Evolutionary conservation across 1,140 invertebrate species (phyloP).

Genomic region (Trinorchestia longiramus): DNA sequence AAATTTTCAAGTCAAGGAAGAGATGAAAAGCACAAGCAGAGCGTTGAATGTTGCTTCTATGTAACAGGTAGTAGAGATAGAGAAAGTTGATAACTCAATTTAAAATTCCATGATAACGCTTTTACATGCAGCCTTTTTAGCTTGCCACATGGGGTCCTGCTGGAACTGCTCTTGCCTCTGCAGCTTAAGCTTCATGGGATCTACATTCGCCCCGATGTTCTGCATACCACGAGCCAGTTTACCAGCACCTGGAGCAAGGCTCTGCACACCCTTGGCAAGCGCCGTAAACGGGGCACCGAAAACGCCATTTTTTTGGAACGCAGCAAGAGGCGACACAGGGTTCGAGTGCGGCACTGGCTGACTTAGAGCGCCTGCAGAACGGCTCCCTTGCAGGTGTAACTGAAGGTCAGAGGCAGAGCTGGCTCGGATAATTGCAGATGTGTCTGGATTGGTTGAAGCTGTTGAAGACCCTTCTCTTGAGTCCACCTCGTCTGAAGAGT

Average conservation of each 20-base stretch:
- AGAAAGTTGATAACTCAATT: not conserved
- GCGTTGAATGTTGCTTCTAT: not conserved
- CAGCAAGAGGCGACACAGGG: slow-evolving; percentile 67
- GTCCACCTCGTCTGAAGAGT: slow-evolving; percentile 79
- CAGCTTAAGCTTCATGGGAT: slow-evolving; percentile 81
- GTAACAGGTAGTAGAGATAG: not conserved
- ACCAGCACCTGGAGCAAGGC: slow-evolving; percentile 51
- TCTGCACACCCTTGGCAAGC: slow-evolving; percentile 59
- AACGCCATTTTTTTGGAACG: slow-evolving; percentile 71
- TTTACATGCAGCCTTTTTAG: slow-evolving; percentile 45
- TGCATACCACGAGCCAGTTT: slow-evolving; percentile 88
- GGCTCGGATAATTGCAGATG: not conserved
- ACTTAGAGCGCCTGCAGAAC: not conserved
- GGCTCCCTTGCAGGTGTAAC: not conserved
- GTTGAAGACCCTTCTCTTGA: slow-evolving; percentile 10
- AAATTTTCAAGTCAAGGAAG: not conserved
- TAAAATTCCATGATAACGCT: slow-evolving; percentile 31
- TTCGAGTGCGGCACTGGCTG: slow-evolving; percentile 58
- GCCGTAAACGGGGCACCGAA: slow-evolving; percentile 74
- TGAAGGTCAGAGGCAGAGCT: slow-evolving; percentile 9
- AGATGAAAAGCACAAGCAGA: not conserved
- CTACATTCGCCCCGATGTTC: slow-evolving; percentile 82
- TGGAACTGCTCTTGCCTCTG: slow-evolving; percentile 49
- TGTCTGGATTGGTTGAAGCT: not conserved
- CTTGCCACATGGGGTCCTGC: slow-evolving; percentile 47